Percentiles rank a stretch among this genome's conserved stretches.
Conservation (phyloP, 2,888 invertebrate species). For the Phyto melanocephala region DNA sequence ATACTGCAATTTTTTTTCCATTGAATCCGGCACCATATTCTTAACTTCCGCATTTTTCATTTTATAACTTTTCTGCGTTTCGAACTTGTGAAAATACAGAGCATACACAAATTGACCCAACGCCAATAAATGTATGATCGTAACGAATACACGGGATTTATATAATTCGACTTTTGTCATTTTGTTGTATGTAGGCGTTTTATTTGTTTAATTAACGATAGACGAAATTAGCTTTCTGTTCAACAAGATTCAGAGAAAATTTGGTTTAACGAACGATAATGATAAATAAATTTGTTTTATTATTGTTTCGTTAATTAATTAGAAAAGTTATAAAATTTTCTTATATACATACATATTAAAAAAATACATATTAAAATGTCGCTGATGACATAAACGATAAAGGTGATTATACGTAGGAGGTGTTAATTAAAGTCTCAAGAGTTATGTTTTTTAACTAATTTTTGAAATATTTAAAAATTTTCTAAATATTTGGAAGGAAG, state of each 20-base stretch:
- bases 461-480: too few relatives aligned
- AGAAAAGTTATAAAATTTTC: background rate
- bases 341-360: background rate
- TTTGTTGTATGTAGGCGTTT: too few relatives aligned
- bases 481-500: too few relatives aligned
- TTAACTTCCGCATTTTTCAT: conserved; percentile 70
- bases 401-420: background rate
- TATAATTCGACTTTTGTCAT: conserved; percentile 79
- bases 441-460: too few relatives aligned
- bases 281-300: conserved; percentile 2
- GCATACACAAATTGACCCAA: conserved; percentile 77
- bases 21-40: conserved; percentile 75
- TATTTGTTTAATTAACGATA: background rate
- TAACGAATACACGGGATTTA: conserved; percentile 77
- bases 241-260: background rate
- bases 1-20: conserved; percentile 78
- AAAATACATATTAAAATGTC: background rate
- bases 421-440: too few relatives aligned
- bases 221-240: background rate
- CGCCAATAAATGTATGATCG: conserved; percentile 77
- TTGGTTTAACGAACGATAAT: background rate
- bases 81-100: conserved; percentile 80
- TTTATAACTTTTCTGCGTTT: conserved; percentile 74
- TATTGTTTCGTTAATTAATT: conserved; percentile 6
- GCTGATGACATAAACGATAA: background rate